Base-by-base conservation (phyloP, 2,888 invertebrate genomes). In the Nineta flava region DNA sequence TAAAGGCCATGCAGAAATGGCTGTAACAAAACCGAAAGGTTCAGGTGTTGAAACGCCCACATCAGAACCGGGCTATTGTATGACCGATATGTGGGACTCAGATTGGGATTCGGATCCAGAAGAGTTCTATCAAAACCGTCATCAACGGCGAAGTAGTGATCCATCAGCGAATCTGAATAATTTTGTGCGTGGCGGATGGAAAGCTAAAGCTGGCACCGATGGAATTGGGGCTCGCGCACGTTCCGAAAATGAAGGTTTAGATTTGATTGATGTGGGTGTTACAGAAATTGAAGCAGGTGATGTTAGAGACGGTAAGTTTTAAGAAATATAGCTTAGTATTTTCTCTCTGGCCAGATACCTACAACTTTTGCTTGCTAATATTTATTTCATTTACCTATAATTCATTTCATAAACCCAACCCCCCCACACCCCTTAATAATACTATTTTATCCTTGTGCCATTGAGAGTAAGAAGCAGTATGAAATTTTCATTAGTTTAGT, bases 1-100 rank as follows among this genome's bases (percentile, higher is more conserved):
- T 55, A 95, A 94, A 71, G 92, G 90, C 0, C 90, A 93, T 70
- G 96, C 96, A 0, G 96, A 99, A 73, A 94, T 97, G 88, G 95
- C 95, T 1, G 91, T 92, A 46, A 86, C 87, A n/a, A 83, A 90
- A 61, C 88, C 90, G 21, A 86, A 84, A 65, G 88, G 87, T 59
- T 88, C 88, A 13, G 95, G 95, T 1, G 87, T 87, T 2, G 95
- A 95, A 67, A 96, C 96, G 12, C 96, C 96, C 16, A 85, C 87
- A 50, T 91, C 91, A 15, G 95, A 96, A 68, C 91, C 51, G 74
- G 91, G 73, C 5, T 81, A 83, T 59, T 81, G 84, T 59, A 83
- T 84, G 56, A 84, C 86, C 3, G 91, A 91, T 62, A 77, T 87
- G 70, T 91, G 90, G 88, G 90, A 91, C 65, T 77, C 79, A 47